phyloP scores from a whole-genome alignment of 2,113 vertebrate species.

The Capreolus pygargus region DNA sequence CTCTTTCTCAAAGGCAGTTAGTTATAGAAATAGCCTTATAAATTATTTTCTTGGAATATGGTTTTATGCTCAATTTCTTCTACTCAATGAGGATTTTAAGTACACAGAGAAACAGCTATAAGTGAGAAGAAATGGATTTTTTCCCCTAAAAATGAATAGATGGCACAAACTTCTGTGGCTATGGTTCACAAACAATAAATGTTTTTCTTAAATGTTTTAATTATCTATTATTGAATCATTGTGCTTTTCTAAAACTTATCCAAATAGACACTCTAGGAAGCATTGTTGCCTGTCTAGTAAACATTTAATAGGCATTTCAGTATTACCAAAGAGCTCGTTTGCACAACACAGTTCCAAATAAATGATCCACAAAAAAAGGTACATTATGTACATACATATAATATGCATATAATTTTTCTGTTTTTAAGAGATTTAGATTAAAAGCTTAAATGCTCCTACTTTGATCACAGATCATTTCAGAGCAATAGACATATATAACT shows the following conservation, averaged over 20 bases:
- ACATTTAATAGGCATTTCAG: constrained; percentile 45
- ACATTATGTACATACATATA: not conserved
- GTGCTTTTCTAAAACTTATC: constrained; percentile 70
- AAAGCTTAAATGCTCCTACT: not conserved
- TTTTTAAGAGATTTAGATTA: not conserved
- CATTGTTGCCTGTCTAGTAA: constrained; percentile 58
- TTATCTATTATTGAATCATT: constrained; percentile 40
- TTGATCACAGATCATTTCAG: constrained; percentile 16
- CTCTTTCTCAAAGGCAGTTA: not conserved
- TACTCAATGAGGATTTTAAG: constrained; percentile 13
- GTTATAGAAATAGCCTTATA: constrained; percentile 7
- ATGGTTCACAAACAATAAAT: constrained; percentile 31
- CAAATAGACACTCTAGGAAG: constrained; percentile 61
- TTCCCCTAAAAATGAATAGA: not conserved
- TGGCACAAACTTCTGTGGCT: constrained; percentile 38
- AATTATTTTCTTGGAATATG: not conserved
- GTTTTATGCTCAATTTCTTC: constrained; percentile 26
- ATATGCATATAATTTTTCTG: not conserved
- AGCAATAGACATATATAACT: not conserved
- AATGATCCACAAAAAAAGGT: not conserved
- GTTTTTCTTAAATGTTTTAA: constrained; percentile 74
- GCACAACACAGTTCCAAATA: constrained; percentile 56
- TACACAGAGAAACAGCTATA: not conserved
- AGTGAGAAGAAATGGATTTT: constrained; percentile 8
- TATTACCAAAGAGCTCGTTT: constrained; percentile 50